Percentiles rank a stretch among this genome's conserved stretches.
Evolutionary conservation across 2,888 invertebrate species (phyloP).

Genomic region (Ypsolopha scabrella): DNA sequence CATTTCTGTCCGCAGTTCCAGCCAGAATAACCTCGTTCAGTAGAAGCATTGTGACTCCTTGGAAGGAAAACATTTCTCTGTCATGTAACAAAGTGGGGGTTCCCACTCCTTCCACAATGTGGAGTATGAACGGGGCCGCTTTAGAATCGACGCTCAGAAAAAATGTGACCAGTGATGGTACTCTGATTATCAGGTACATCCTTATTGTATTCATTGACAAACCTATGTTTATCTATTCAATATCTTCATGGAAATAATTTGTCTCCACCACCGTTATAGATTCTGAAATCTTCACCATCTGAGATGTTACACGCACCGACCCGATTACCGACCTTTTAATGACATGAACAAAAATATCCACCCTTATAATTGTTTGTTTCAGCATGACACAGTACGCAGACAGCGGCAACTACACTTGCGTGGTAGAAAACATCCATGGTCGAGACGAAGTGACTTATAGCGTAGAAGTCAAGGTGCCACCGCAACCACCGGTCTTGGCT

Average conservation of each 20-base stretch:
- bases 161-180: slow-evolving; percentile 77
- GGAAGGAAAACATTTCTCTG: slow-evolving; percentile 88
- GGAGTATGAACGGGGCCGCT: slow-evolving; percentile 82
- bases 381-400: slow-evolving; percentile 81
- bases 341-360: no score
- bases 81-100: slow-evolving; percentile 89
- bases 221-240: no score
- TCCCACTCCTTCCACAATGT: slow-evolving; percentile 80
- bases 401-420: slow-evolving; percentile 91
- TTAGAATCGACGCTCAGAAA: slow-evolving; percentile 78
- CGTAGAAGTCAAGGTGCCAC: slow-evolving; percentile 83
- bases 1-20: slow-evolving; percentile 71
- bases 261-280: no score
- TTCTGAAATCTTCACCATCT: no score
- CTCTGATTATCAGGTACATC: slow-evolving; percentile 77
- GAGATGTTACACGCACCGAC: no score
- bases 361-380: slow-evolving; percentile 13
- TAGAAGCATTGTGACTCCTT: slow-evolving; percentile 80
- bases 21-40: slow-evolving; percentile 92
- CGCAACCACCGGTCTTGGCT: slow-evolving; percentile 84
- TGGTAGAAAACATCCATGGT: slow-evolving; percentile 86
- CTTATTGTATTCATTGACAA: background rate
- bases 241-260: no score
- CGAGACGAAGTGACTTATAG: slow-evolving; percentile 86
- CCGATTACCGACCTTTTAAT: no score